Evolutionary conservation across 2,797 vertebrate species (phyloP), one percentile per base, ranked within the genome.

Genomic region (Limnodromus scolopaceus): DNA sequence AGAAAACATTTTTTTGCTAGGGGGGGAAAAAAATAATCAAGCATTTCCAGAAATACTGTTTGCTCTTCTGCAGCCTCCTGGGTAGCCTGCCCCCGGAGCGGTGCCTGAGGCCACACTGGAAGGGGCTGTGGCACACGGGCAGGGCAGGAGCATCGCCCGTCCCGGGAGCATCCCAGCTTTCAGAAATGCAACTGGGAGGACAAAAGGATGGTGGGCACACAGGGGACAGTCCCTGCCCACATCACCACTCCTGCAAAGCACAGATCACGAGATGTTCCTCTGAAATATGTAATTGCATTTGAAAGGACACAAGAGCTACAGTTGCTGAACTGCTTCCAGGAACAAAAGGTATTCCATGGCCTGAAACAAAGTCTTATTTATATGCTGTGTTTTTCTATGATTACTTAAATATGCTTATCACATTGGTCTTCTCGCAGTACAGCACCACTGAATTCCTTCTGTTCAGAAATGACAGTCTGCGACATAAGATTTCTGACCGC

Each of bases 311-410:
- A 77, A 64, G 84, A 87, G 69, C 83, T 24, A 78, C 74, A 15
- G 43, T 32, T 74, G 82, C 84, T 66, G 84, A 87, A 89, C 93
- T 84, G 91, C 65, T 91, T 78, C 89, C 84, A 86, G 85, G 78
- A 78, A 77, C 74, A 85, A 92, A 92, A 95, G 43, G 41, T 27
- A 83, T 66, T 51, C 63, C 3, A 1, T 6, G 58, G 91, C 49
- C 82, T 36, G 79, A 85, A 86, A 84, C 22, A 57, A 84, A 82
- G 81, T 58, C 88, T 82, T 81, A 39, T 80, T 87, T 79, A 14
- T 49, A 10, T 10, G 60, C 75, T 20, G n/a, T 55, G 76, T 28
- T 84, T 75, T 87, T 43, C 92, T 85, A 49, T 22, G 88, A 75
- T 84, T 46, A 91, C 69, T 89, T 55, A 57, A 95, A 93, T 51